Conservation (phyloP, 35 echinoderm and acorn worm genomes). For the Strongylocentrotus purpuratus region DNA sequence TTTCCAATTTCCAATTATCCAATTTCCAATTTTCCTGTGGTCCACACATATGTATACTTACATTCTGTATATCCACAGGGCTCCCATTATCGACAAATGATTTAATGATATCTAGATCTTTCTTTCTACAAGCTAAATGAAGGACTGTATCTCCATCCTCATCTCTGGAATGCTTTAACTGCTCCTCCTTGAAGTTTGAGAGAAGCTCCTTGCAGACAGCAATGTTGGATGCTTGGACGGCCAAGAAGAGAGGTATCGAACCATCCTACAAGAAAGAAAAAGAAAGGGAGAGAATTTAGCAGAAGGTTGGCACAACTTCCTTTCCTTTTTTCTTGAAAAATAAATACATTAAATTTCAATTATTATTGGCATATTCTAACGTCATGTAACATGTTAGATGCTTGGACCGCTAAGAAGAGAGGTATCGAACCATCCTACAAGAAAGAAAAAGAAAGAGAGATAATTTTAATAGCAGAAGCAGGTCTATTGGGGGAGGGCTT, state of each 20-base stretch:
- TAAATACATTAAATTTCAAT: too few relatives aligned
- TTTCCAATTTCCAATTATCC: too few relatives aligned
- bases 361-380: too few relatives aligned
- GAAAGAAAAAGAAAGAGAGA: neutral
- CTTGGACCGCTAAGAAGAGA: slow-evolving; percentile 76
- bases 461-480: too few relatives aligned
- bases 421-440: slow-evolving; percentile 85
- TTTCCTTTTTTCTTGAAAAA: too few relatives aligned
- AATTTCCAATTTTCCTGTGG: too few relatives aligned
- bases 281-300: neutral
- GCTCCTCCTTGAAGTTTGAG: slow-evolving; percentile 76
- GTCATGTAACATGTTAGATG: slow-evolving; percentile 82
- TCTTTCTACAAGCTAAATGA: slow-evolving; percentile 85
- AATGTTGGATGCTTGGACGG: slow-evolving; percentile 75
- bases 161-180: slow-evolving; percentile 54
- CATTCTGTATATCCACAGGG: slow-evolving; percentile 81
- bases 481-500: too few relatives aligned
- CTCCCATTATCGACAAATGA: slow-evolving; percentile 80
- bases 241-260: slow-evolving; percentile 83
- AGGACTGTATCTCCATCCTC: slow-evolving; percentile 81
- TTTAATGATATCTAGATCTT: slow-evolving; percentile 84
- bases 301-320: too few relatives aligned
- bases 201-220: slow-evolving; percentile 85
- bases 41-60: slow-evolving; percentile 45
- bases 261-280: slow-evolving; percentile 70